Base-by-base conservation (phyloP, 2,797 vertebrate species). In the Notoglanidium macrostoma region DNA sequence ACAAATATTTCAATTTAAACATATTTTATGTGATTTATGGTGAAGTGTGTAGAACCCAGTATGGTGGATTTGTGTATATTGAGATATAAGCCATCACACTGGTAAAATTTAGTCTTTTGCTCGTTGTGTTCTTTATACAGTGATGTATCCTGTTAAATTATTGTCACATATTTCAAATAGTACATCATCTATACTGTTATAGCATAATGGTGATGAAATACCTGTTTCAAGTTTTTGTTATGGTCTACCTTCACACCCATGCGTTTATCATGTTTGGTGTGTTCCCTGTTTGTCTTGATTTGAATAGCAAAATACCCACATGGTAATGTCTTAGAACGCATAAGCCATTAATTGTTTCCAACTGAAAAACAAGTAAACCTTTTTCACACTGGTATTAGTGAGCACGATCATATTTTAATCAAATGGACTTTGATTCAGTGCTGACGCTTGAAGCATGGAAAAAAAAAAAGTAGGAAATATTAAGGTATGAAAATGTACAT, bases 221-320 rank as follows among this genome's bases (percentile, higher is more conserved):
- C 26, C 2, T 7, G 40, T 46, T 81, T 46, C 23, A 40, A 2
- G 35, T n/a, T n/a, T 81, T 65, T 61, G 77, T 40, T 21, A 49
- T 81, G 8, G 19, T 63, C 17, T n/a, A 17, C 6, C 14, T 63
- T 61, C 23, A 65, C 40, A 2, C 26, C 59, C 7, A 2, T n/a
- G 40, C 79, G 40, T 29, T 81, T 40, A 63, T 46, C 23, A 49
- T 65, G 59, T 57, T 79, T 63, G 81, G 49, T 23, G 19, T 55
- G 21, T 23, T 83, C 9, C 23, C 46, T 46, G 81, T 83, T 83
- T 83, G 61, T 82, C 26, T 49, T 54, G n/a, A 83, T 67, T 83
- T 83, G 81, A 70, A 83, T 83, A 35, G 40, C 49, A 70, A 68
- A 83, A 67, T 83, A 32, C 46, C 9, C n/a, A 51, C 4, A 5